These are phyloP conservation scores for Aplysina aerophoba DNA, from an alignment of 37 sponge, comb jelly and placozoan species.

Conservation along the genomic window DNA sequence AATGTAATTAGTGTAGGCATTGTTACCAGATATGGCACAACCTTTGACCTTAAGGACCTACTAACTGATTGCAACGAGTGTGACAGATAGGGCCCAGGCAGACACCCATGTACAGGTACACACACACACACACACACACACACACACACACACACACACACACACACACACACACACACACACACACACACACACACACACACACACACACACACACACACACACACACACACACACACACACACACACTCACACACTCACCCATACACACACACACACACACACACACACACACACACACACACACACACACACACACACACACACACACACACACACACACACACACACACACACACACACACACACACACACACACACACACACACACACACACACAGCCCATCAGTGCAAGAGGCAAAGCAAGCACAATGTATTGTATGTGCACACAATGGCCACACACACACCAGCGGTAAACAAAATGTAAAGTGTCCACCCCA, in stretches of 20 bases:
- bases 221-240: slow-evolving; percentile 13
- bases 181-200: slow-evolving; percentile 18
- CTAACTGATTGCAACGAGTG: too few relatives aligned
- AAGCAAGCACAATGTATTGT: too few relatives aligned
- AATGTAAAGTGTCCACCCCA: too few relatives aligned
- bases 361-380: slow-evolving; percentile 28
- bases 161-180: slow-evolving; percentile 31
- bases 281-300: slow-evolving; percentile 28
- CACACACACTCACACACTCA: slow-evolving; percentile 23
- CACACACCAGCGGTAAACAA: too few relatives aligned
- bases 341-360: slow-evolving; percentile 25
- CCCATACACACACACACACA: slow-evolving; percentile 12
- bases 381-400: slow-evolving; percentile 27
- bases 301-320: slow-evolving; percentile 31
- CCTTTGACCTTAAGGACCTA: too few relatives aligned
- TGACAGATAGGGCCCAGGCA: too few relatives aligned
- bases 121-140: not conserved
- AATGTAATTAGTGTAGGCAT: too few relatives aligned
- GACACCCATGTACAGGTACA: not conserved
- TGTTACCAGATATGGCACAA: too few relatives aligned
- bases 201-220: slow-evolving; percentile 10
- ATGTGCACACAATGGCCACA: too few relatives aligned
- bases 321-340: slow-evolving; percentile 22
- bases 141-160: slow-evolving; percentile 28
- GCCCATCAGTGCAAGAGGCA: too few relatives aligned